Base-by-base conservation (phyloP, 1,140 invertebrate genomes). In the Pogonomyrmex californicus region DNA sequence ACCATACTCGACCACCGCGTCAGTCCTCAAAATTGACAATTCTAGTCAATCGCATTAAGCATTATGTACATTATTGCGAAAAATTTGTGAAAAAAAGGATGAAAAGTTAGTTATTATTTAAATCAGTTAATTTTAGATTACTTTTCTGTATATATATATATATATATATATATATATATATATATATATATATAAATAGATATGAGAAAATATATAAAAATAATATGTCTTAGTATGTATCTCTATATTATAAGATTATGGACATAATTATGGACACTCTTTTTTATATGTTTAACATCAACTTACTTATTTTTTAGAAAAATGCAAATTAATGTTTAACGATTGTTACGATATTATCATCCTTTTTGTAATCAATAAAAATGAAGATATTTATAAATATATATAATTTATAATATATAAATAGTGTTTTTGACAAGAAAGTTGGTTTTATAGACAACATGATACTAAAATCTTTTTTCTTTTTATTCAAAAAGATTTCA, bases 1-100 rank as follows among this genome's bases (percentile, higher is more conserved):
- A 41, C 38, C 63, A 78, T 79, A 66, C 44, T 82, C 66, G 66
- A 36, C 30, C 54, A 5, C 38, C 30, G 41, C 36, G 63, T 66
- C 62, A 33, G 23, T 38, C 17, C 12, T 7, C 5, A 14, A 68
- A 38, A 14, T 62, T 23, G 60, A 14, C 41, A 36, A 41, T 7
- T 5, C 47, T 41, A 54, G 38, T 54, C 23, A 14, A 78, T 68
- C 44, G 17, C n/a, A 23, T 62, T 41, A 30, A 76, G n/a, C n/a
- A 51, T 14, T 38, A 54, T 14, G 51, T 14, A 5, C 12, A 38
- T 41, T n/a, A 30, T 66, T 23, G 38, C 49, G 30, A 9, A 10
- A 41, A 68, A 79, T 17, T 44, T 33, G 3, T 33, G 9, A 12
- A 58, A n/a, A n/a, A 14, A 68, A 30, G 33, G 1, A 14, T 56